phyloP scores from a whole-genome alignment of 2,113 vertebrate genomes.

The Rutilus rutilus region DNA sequence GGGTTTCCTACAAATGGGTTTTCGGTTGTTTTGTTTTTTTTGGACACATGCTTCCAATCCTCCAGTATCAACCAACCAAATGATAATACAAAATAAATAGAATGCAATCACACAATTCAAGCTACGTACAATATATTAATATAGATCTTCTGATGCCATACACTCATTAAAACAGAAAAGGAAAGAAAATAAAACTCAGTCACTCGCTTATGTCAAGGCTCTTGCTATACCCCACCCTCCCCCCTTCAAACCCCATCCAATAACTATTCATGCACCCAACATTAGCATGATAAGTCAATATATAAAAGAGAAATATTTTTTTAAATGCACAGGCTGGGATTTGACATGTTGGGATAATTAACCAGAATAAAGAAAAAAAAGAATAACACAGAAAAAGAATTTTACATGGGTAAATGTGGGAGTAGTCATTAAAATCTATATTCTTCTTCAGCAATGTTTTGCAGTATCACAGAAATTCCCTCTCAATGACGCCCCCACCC shows the following conservation, averaged over 20 bases:
- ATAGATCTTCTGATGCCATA: slow-evolving; percentile 86
- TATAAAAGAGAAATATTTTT: slow-evolving; percentile 71
- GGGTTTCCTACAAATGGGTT: slow-evolving; percentile 55
- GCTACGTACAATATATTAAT: slow-evolving; percentile 90
- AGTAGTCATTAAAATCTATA: slow-evolving; percentile 54
- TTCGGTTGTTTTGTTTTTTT: slow-evolving; percentile 49
- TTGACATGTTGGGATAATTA: slow-evolving; percentile 58
- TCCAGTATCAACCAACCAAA: slow-evolving; percentile 79
- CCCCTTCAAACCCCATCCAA: slow-evolving; percentile 48
- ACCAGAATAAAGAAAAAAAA: slow-evolving; percentile 44
- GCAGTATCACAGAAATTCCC: slow-evolving; percentile 55
- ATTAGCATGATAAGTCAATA: slow-evolving; percentile 70
- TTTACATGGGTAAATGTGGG: slow-evolving; percentile 49
- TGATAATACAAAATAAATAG: slow-evolving; percentile 79
- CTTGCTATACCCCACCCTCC: slow-evolving; percentile 52
- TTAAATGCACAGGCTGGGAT: slow-evolving; percentile 66
- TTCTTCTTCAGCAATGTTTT: slow-evolving; percentile 63
- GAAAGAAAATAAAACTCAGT: slow-evolving; percentile 62
- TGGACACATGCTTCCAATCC: slow-evolving; percentile 74
- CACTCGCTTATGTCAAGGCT: slow-evolving; percentile 71
- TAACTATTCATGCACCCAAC: slow-evolving; percentile 72
- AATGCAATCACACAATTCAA: slow-evolving; percentile 80
- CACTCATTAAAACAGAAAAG: slow-evolving; percentile 72
- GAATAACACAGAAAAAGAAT: slow-evolving; percentile 47
- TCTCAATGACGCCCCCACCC: not conserved